These are phyloP conservation scores for Antechinus flavipes DNA, from an alignment of 2,113 vertebrate genomes.

Conservation along the genomic window DNA sequence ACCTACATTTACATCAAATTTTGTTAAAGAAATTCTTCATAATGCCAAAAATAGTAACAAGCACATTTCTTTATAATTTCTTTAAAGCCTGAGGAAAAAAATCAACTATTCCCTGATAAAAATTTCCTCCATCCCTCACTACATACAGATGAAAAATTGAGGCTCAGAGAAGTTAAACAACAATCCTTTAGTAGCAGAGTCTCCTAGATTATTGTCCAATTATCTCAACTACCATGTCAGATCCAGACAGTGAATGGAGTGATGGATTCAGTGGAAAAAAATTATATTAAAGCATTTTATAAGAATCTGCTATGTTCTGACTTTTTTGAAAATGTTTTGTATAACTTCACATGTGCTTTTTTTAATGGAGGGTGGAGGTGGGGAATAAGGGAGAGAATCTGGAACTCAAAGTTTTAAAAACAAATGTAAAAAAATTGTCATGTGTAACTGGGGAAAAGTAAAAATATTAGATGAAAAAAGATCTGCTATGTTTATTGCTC, in stretches of 20 bases:
- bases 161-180: background rate
- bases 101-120: background rate
- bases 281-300: background rate
- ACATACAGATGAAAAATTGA: background rate
- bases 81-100: background rate
- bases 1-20: background rate
- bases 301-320: background rate
- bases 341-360: too few relatives aligned
- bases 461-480: background rate
- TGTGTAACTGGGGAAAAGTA: too few relatives aligned
- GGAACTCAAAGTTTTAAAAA: too few relatives aligned
- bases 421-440: too few relatives aligned
- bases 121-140: background rate
- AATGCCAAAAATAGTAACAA: background rate
- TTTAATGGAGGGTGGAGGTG: too few relatives aligned
- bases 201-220: background rate
- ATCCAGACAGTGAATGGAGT: background rate
- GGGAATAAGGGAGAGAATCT: too few relatives aligned
- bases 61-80: background rate
- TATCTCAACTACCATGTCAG: background rate
- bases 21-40: background rate
- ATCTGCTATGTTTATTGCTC: background rate
- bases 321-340: too few relatives aligned
- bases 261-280: background rate
- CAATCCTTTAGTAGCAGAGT: background rate